These are phyloP conservation scores for Meriones unguiculatus DNA, from an alignment of 2,113 vertebrate genomes.

Conservation along the genomic window DNA sequence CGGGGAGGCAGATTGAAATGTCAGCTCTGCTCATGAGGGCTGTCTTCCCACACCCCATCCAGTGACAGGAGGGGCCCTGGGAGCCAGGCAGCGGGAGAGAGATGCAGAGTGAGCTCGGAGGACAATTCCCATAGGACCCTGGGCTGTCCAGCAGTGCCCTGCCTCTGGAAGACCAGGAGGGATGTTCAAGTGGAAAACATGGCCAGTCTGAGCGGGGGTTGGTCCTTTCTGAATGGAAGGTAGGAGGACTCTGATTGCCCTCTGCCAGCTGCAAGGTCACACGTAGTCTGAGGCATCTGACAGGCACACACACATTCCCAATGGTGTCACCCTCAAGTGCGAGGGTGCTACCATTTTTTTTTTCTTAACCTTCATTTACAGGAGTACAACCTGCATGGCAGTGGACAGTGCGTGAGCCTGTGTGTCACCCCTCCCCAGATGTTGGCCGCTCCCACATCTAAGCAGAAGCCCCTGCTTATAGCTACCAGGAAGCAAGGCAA, in stretches of 20 bases:
- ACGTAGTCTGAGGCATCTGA: background rate
- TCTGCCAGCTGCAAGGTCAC: background rate
- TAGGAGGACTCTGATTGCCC: background rate
- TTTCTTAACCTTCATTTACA: background rate
- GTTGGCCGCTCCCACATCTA: background rate
- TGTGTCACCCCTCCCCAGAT: background rate
- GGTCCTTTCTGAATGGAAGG: background rate
- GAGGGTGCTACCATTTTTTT: background rate
- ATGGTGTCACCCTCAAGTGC: background rate
- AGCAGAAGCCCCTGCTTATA: background rate
- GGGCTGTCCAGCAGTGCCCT: background rate
- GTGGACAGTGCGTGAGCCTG: background rate
- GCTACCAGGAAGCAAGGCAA: background rate
- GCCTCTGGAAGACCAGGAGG: background rate
- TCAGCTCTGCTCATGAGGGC: constrained; percentile 73
- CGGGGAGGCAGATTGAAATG: constrained; percentile 81
- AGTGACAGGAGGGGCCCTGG: constrained; percentile 48
- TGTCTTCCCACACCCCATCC: constrained; percentile 53
- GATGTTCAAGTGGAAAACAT: constrained; percentile 26
- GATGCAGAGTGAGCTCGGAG: constrained; percentile 22
- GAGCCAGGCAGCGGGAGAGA: constrained; percentile 4
- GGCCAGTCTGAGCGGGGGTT: background rate
- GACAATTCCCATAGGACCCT: constrained; percentile 35
- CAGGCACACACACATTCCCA: background rate
- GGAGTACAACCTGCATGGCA: background rate